Conservation (phyloP, 1,140 invertebrate species). For the Sarcophaga peregrina region DNA sequence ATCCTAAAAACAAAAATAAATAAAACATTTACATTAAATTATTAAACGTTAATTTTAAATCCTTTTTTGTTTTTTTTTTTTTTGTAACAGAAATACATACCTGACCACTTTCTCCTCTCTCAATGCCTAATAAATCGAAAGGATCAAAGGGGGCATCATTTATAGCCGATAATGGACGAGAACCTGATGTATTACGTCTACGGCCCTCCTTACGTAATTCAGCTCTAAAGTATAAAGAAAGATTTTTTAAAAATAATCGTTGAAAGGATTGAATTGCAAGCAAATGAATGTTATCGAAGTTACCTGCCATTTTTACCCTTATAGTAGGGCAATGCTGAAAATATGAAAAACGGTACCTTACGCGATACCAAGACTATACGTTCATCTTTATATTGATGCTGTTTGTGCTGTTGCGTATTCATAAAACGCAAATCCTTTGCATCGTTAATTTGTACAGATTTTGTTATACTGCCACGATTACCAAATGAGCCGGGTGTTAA, state of each 20-base stretch:
- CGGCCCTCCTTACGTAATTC: conserved; percentile 81
- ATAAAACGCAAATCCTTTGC: conserved; percentile 73
- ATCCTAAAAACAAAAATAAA: conserved; percentile 68
- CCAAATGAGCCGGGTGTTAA: conserved; percentile 62
- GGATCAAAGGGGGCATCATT: conserved; percentile 85
- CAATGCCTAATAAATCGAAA: conserved; percentile 84
- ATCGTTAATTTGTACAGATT: conserved; percentile 73
- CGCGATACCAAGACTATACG: conserved; percentile 78
- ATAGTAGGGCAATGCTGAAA: conserved; percentile 84
- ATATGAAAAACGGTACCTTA: conserved; percentile 83
- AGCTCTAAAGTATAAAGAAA: conserved; percentile 67
- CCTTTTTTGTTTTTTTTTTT: too few relatives aligned
- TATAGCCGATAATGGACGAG: conserved; percentile 84
- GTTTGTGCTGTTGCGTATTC: conserved; percentile 45
- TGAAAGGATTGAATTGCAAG: not conserved
- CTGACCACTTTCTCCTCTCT: conserved; percentile 85
- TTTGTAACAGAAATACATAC: conserved; percentile 46
- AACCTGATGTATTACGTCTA: conserved; percentile 82
- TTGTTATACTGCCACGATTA: conserved; percentile 64
- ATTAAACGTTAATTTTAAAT: not conserved
- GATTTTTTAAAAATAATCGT: conserved; percentile 7
- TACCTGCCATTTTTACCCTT: conserved; percentile 77
- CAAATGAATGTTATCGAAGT: conserved; percentile 45
- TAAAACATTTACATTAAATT: not conserved
- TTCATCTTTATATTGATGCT: conserved; percentile 72